Evolutionary conservation across 1,140 invertebrate genomes (phyloP), one percentile per base, ranked within the genome.

Genomic region (Papilio polytes): DNA sequence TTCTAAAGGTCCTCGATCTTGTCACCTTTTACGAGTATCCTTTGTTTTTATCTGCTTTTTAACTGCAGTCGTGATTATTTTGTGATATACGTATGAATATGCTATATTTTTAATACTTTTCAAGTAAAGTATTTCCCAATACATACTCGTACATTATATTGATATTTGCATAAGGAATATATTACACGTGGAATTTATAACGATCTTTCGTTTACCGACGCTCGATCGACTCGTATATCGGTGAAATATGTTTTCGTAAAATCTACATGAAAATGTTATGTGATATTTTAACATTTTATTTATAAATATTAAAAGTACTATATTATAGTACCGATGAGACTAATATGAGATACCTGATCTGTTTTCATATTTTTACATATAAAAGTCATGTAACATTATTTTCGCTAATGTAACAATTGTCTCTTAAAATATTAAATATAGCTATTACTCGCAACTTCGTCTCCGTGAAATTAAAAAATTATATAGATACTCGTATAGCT

Each of bases 91-190:
- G 3, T 63, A 26, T 63, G 20, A 3, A 63, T 22, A 10, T 22
- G 3, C 9, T 10, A 22, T 63, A 63, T 63, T 63, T 63, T 59
- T 8, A 59, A 56, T 56, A 18, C n/a, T 56, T 56, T 26, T 59
- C 7, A 20, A n/a, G 7, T 20, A 22, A 63, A 63, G 56, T 63
- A 20, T 20, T 22, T 63, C 56, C 20, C n/a, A 20, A 63, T 63
- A 63, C 20, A 63, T 63, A n/a, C n/a, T n/a, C n/a, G n/a, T n/a
- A 63, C 20, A 63, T 22, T 12, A 63, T 63, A 63, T 63, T 26
- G 59, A 63, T 63, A 63, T 63, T 63, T 22, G 59, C 59, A 63
- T 63, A 63, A 13, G 20, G 59, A 63, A 59, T 59, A 59, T 22
- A 59, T 59, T 59, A 59, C 56, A 41, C 36, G 36, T 22, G n/a